Evolutionary conservation across 2,888 invertebrate genomes (phyloP).

Genomic region (Limnephilus marmoratus): DNA sequence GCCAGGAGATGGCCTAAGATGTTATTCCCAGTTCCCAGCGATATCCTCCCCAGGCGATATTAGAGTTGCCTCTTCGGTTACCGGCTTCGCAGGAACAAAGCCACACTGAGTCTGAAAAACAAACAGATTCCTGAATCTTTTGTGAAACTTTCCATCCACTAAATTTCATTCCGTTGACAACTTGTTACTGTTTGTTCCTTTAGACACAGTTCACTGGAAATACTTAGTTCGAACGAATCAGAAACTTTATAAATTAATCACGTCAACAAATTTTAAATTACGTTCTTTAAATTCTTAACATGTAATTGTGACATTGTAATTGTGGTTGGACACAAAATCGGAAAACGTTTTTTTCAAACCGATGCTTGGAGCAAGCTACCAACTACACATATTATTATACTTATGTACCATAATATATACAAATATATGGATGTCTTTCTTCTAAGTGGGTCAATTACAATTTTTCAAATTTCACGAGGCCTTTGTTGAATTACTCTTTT

Average conservation of each 20-base stretch:
- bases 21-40: neutral
- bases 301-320: neutral
- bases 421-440: no score
- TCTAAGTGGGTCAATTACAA: no score
- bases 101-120: conserved; percentile 60
- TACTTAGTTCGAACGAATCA: neutral
- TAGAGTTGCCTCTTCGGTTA: conserved; percentile 61
- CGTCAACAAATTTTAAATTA: neutral
- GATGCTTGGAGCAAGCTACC: no score
- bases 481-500: no score
- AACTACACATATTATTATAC: no score
- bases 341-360: no score
- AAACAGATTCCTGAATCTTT: conserved; percentile 50
- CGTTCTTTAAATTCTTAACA: neutral
- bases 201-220: neutral
- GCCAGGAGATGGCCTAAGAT: neutral
- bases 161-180: conserved; percentile 22
- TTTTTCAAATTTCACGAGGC: no score
- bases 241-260: neutral
- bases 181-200: neutral
- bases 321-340: no score
- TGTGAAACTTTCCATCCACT: conserved; percentile 47
- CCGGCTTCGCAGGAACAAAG: conserved; percentile 62
- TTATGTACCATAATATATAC: no score
- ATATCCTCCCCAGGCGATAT: conserved; percentile 28